These are phyloP conservation scores for Drosophila dives DNA, from an alignment of 2,888 invertebrate species.

Conservation along the genomic window DNA sequence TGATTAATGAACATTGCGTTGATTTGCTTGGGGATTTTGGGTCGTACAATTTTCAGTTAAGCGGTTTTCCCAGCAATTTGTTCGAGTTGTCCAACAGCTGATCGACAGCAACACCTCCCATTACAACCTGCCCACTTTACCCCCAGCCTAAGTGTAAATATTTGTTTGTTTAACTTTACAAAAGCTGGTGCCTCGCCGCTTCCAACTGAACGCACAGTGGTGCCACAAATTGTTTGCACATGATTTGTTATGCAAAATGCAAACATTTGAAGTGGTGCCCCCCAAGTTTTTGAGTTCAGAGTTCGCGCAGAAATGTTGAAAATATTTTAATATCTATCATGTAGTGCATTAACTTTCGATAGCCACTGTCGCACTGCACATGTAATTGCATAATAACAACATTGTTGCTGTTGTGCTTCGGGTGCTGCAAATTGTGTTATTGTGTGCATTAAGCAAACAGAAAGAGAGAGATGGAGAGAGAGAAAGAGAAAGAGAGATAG, in stretches of 20 bases:
- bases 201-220: slow-evolving; percentile 39
- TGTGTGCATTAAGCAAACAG: slow-evolving; percentile 32
- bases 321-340: slow-evolving; percentile 73
- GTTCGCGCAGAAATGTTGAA: slow-evolving; percentile 26
- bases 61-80: slow-evolving; percentile 48
- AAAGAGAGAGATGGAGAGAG: background rate
- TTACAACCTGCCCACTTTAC: too few species aligned
- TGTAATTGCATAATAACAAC: slow-evolving; percentile 78
- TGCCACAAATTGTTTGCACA: slow-evolving; percentile 67
- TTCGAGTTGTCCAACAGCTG: slow-evolving; percentile 34
- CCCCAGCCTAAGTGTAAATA: slow-evolving; percentile 56
- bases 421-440: slow-evolving; percentile 44
- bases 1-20: slow-evolving; percentile 57
- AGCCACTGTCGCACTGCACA: slow-evolving; percentile 52
- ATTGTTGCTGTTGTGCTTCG: slow-evolving; percentile 45
- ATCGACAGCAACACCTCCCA: slow-evolving; percentile 1
- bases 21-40: slow-evolving; percentile 69
- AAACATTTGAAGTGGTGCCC: slow-evolving; percentile 38
- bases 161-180: slow-evolving; percentile 56
- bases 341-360: slow-evolving; percentile 68
- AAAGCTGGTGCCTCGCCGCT: slow-evolving; percentile 17
- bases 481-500: too few species aligned
- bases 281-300: slow-evolving; percentile 9
- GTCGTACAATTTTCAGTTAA: slow-evolving; percentile 44
- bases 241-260: slow-evolving; percentile 73